These are phyloP conservation scores for Crenichthys baileyi DNA, from an alignment of 2,797 vertebrate species.

Conservation along the genomic window DNA sequence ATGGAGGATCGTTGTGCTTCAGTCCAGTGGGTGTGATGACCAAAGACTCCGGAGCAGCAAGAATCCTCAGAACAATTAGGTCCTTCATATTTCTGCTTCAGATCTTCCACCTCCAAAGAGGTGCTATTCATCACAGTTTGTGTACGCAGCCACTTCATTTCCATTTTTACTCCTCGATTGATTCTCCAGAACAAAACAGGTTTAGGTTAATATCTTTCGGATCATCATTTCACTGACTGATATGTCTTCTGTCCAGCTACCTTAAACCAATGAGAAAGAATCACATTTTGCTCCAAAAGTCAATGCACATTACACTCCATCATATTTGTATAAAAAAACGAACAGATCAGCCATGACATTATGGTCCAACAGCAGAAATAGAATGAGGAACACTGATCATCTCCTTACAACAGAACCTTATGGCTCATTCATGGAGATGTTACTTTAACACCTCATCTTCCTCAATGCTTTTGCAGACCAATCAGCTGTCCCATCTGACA, in stretches of 20 bases:
- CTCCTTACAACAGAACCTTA: background rate
- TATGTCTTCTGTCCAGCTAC: background rate
- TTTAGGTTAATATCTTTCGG: background rate
- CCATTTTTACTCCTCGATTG: background rate
- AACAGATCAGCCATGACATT: background rate
- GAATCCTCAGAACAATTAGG: conserved; percentile 19
- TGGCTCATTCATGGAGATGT: background rate
- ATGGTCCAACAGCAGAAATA: background rate
- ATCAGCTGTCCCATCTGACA: background rate
- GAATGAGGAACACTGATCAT: background rate
- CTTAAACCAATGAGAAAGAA: background rate
- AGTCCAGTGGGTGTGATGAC: background rate
- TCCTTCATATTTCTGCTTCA: conserved; percentile 1
- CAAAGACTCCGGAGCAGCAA: background rate
- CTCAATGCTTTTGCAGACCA: background rate
- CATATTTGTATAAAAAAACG: background rate
- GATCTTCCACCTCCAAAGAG: conserved; percentile 16
- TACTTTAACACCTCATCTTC: background rate
- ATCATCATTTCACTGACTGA: conserved; percentile 11
- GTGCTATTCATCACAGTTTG: background rate
- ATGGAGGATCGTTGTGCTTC: conserved; percentile 5
- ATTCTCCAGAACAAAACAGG: background rate
- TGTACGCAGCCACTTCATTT: background rate
- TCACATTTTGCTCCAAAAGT: background rate
- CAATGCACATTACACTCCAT: background rate